Conservation (phyloP, 2,888 invertebrate genomes). For the Hypomecis atomaria region DNA sequence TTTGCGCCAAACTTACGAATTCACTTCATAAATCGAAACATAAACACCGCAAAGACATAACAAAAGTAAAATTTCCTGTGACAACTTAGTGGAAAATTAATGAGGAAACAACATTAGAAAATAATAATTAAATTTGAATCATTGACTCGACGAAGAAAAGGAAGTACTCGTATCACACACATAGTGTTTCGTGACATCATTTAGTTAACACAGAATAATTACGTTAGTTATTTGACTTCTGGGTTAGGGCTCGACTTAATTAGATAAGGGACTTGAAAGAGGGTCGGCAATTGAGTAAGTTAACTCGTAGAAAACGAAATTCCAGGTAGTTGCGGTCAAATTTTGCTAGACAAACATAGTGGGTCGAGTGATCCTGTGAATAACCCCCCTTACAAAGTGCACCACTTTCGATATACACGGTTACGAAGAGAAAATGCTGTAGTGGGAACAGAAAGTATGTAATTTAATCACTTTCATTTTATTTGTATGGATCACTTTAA, state of each 20-base stretch:
- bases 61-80: too few species aligned
- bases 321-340: slow-evolving; percentile 20
- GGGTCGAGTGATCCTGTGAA: not conserved
- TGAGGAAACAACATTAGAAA: too few species aligned
- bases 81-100: too few species aligned
- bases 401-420: slow-evolving; percentile 11
- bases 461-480: not conserved
- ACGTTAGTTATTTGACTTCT: not conserved
- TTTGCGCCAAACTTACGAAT: too few species aligned
- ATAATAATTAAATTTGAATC: too few species aligned
- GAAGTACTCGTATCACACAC: not conserved
- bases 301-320: slow-evolving; percentile 11
- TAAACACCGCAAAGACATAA: too few species aligned
- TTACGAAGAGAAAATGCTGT: slow-evolving; percentile 9
- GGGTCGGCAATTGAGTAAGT: not conserved
- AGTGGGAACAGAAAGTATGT: slow-evolving; percentile 6
- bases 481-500: too few species aligned
- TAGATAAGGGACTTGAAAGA: not conserved
- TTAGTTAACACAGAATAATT: not conserved
- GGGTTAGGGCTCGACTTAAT: not conserved
- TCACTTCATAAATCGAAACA: too few species aligned
- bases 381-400: slow-evolving; percentile 10
- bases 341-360: slow-evolving; percentile 11
- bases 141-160: too few species aligned
- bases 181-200: not conserved